These are phyloP conservation scores for Atlantisia rogersi DNA, from an alignment of 2,113 vertebrate species.

Conservation along the genomic window DNA sequence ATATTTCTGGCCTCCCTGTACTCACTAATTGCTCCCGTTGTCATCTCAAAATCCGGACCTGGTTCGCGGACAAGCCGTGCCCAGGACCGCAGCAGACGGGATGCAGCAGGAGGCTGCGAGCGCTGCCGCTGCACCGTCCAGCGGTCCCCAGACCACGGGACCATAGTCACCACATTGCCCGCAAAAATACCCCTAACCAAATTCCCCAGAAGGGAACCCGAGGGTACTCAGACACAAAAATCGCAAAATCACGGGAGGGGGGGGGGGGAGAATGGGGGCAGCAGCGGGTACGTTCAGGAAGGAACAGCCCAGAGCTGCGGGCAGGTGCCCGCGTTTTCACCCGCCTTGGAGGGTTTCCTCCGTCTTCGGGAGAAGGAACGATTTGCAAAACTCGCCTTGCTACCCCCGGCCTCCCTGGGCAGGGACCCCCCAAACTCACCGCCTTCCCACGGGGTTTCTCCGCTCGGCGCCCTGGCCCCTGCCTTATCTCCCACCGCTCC, in stretches of 20 bases:
- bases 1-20: conserved; percentile 58
- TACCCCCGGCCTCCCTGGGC: neutral
- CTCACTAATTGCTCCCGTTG: conserved; percentile 62
- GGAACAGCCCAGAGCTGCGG: neutral
- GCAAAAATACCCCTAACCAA: neutral
- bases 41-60: conserved; percentile 27
- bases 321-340: neutral
- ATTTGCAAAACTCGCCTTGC: neutral
- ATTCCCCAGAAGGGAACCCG: fast-evolving
- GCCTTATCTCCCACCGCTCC: neutral
- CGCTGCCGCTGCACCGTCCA: conserved; percentile 38
- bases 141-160: neutral
- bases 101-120: conserved; percentile 53
- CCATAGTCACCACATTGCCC: neutral
- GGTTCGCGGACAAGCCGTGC: conserved; percentile 1
- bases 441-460: neutral
- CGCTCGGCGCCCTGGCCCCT: neutral
- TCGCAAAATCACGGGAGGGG: no score
- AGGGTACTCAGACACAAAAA: neutral
- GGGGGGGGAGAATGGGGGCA: no score
- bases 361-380: neutral
- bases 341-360: neutral
- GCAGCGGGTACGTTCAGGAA: neutral
- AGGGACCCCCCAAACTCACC: neutral
- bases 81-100: conserved; percentile 15